Percentiles rank a stretch among this genome's conserved stretches.
Evolutionary conservation across 2,888 invertebrate genomes (phyloP).

Genomic region (Noctua comes): DNA sequence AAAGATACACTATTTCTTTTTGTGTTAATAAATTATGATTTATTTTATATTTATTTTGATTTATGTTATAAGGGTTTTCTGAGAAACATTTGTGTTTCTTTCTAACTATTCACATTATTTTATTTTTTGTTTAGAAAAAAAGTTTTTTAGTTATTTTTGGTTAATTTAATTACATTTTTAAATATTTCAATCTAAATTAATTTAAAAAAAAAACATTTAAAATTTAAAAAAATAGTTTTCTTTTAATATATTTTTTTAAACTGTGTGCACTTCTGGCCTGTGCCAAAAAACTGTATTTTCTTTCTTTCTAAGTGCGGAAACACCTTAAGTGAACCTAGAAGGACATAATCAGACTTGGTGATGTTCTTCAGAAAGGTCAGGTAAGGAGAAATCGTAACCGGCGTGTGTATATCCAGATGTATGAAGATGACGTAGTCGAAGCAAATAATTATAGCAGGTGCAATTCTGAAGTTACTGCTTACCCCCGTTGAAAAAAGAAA

Average conservation of each 20-base stretch:
- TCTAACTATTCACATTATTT: not conserved
- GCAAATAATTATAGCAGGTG: not conserved
- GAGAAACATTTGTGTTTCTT: not conserved
- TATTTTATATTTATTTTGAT: conserved; percentile 24
- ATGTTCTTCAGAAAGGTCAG: not conserved
- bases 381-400: not conserved
- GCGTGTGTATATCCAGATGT: not conserved
- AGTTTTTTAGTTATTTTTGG: too few relatives aligned
- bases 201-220: too few relatives aligned
- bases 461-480: not conserved
- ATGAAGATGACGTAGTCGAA: not conserved
- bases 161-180: too few relatives aligned
- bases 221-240: too few relatives aligned
- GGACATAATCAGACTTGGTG: not conserved
- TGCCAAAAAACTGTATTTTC: too few relatives aligned
- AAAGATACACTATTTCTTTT: conserved; percentile 42
- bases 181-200: too few relatives aligned
- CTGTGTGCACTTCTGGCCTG: too few relatives aligned
- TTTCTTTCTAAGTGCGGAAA: not conserved
- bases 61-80: conserved; percentile 3
- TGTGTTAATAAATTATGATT: conserved; percentile 19
- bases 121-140: too few relatives aligned
- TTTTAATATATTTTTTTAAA: too few relatives aligned
- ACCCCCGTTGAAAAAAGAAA: too few relatives aligned
- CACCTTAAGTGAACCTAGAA: not conserved